Evolutionary conservation across 2,888 invertebrate genomes (phyloP), one percentile per base, ranked within the genome.

Genomic region (Unio delphinus): DNA sequence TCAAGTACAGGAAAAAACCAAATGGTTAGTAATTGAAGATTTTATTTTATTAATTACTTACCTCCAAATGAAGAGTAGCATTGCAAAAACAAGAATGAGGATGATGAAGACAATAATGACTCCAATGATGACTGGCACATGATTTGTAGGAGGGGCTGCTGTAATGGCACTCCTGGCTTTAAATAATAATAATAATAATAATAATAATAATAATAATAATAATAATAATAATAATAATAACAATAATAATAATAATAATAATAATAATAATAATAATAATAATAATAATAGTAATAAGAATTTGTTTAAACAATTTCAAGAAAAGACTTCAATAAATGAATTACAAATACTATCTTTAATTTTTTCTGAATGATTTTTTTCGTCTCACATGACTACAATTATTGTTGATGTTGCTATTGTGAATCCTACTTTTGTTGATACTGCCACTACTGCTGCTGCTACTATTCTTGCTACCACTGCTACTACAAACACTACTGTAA

Each of bases 61-160:
- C 87, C 85, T 86, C 87, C 87, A 87, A 6, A 86, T 73, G 61
- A 87, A 75, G 28, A 87, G 78, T 11, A 85, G 72, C 26, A 87
- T 72, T 8, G 85, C 85, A 55, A 86, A 83, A 34, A 83, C 83
- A 30, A 85, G 78, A 64, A 87, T 83, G 28, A 87, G 79, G 17
- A 87, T 77, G 59, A 87, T 81, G 73, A 87, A 86, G 34, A 85
- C 83, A 63, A 85, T 80, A n/a, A 87, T 76, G 18, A 86, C 84
- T 17, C 83, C 85, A 57, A 87, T 78, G 55, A 87, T 85, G 55
- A 85, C 83, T n/a, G 85, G 83, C 26, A 85, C 79, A 66, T 85
- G 83, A 66, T 79, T 87, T 55, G 79, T 78, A 15, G 80, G 77
- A 17, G 82, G 80, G 15, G 80, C 81, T 26, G 82, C 76, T 18